Base-by-base conservation (phyloP, 2,888 invertebrate species). In the Oxytorus armatus region DNA sequence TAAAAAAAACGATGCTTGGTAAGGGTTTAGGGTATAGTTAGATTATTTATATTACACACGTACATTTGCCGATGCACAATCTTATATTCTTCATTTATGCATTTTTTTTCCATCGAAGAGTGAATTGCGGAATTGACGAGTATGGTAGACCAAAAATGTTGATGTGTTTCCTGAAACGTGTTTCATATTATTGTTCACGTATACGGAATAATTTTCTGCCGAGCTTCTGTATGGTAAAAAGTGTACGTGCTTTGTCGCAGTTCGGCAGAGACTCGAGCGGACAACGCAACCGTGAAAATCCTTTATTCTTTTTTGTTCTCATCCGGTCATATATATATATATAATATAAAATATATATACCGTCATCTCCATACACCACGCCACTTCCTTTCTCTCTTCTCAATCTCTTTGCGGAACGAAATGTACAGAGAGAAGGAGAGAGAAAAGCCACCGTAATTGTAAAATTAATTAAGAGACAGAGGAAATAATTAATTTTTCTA, bases 401-500 rank as follows among this genome's bases (percentile, higher is more conserved):
- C 81, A 79, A 81, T 81, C 78, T 79, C 79, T 81, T 68, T 73
- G 69, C 73, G n/a, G 23, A 3, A 65, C n/a, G 18, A 42, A 49
- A 77, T 66, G 44, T 44, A 68, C 61, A 73, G 36, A 73, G 55
- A 53, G 53, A 70, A 72, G 39, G 33, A 61, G 25, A 72, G 57
- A 66, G 81, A 79, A 81, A 84, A 83, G 78, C 79, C 51, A 73
- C 73, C 83, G 87, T 88, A 91, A 91, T 90, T 90, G 90, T 89
- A 89, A 90, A 91, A 91, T 91, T 91, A 91, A 91, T 91, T 91
- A 91, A 90, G 89, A 90, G 91, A 88, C 90, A 86, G 88, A 88
- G 86, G 87, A 90, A 90, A 91, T 92, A 91, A 92, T 91, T 91
- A 92, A 91, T 91, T 92, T 92, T 91, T 91, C 91, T 90, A 90